Evolutionary conservation across 2,888 invertebrate species (phyloP), one percentile per base, ranked within the genome.

Genomic region (Drosophila siamana): DNA sequence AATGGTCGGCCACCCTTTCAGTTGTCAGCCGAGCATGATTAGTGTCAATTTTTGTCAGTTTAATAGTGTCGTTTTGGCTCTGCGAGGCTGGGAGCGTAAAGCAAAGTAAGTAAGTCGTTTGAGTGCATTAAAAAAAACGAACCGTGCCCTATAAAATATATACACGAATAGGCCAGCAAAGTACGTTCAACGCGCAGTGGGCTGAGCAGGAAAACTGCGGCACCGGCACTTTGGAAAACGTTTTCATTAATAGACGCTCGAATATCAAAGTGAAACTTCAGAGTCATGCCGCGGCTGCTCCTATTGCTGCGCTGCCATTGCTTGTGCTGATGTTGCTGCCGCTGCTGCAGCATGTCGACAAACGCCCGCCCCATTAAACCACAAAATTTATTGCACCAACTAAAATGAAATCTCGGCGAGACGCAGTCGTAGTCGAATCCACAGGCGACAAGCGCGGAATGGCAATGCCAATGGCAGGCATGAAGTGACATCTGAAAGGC

Each of bases 311-410:
- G 38, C 44, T 30, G 9, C 30, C 11, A 40, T 52, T 43, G 44
- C 57, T 64, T 40, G 46, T 40, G 48, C 55, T 65, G 51, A 33
- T n/a, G 19, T 40, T 47, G 47, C 44, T 15, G n/a, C 33, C 55
- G 61, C 65, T 64, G 65, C 47, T 62, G 65, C 61, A 65, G 79
- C 33, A 79, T 55, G 81, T 79, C 80, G 69, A 65, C 82, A 78
- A 72, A 78, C 71, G 77, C 86, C 82, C 89, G 84, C 89, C 89
- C 90, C 91, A 91, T 91, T 91, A 90, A 90, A 91, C 90, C 90
- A 90, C 90, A 91, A 90, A 91, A 90, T 90, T 90, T 90, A 90
- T 91, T 91, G 78, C 89, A 63, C 81, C 89, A 86, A 82, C 90
- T 91, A 89, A 89, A 90, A 89, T 69, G 84, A 84, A 84, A 84